Evolutionary conservation across 2,888 invertebrate genomes (phyloP), one percentile per base, ranked within the genome.

Genomic region (Mythimna pallens): DNA sequence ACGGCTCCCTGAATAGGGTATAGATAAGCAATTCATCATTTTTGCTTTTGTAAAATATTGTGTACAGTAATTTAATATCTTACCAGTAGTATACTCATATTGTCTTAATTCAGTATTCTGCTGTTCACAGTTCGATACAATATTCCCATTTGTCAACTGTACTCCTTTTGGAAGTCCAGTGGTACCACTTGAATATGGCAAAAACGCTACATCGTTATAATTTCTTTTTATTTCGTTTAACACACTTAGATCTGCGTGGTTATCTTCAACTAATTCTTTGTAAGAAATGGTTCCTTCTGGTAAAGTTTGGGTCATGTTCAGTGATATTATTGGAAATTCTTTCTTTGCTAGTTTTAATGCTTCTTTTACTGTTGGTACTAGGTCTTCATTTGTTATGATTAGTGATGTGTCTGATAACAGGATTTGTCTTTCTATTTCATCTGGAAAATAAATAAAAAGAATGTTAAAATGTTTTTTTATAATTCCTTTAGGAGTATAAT

Each of bases 101-200:
- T 90, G 87, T 70, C 87, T 89, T 0, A 91, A 58, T 65, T 92
- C 92, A 2, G 89, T 85, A 76, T 91, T 90, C 65, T 94, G 94
- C 63, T 95, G 95, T 72, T 90, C 84, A 82, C 88, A 89, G 86
- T 97, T 97, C 0, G 97, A 89, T 2, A 97, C 89, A 6, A 97
- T 71, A 90, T 97, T 97, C 58, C 83, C 91, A 91, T 98, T 97
- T 0, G 97, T 97, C 2, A 98, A 89, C 87, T 97, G 96, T 0
- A 98, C 98, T 9, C 98, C 98, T 94, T 98, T 98, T 0, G 98
- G 98, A 34, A 98, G 82, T 0, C 99, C 99, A 0, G 98, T 99
- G 0, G 99, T 99, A 6, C 98, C 98, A 90, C 98, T 98, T 6
- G 98, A 98, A 94, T 98, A 99, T 0, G 98, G 98, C 81, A 99